A percentile compares a stretch with the other conserved stretches of the same genome.
These are phyloP conservation scores for Sympetrum striolatum DNA, from an alignment of 2,888 invertebrate genomes.

Conservation along the genomic window DNA sequence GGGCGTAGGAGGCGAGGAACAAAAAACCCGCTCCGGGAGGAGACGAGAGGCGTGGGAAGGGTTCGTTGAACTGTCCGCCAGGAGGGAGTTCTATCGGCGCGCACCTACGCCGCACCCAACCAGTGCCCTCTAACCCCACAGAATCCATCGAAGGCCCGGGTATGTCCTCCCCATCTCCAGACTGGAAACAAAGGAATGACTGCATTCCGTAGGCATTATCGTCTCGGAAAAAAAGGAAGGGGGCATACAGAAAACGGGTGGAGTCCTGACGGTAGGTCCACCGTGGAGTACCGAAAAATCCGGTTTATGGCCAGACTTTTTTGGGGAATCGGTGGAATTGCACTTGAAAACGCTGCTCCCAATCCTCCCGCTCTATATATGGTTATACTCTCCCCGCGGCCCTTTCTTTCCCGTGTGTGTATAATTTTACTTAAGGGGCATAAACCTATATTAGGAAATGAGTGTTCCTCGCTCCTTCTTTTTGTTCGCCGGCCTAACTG, in stretches of 20 bases:
- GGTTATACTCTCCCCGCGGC: neutral
- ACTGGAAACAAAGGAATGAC: neutral
- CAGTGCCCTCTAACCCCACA: neutral
- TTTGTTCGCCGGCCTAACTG: neutral
- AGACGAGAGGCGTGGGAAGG: neutral
- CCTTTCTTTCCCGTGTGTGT: neutral
- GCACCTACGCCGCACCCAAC: neutral
- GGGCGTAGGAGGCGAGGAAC: neutral
- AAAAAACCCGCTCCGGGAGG: neutral
- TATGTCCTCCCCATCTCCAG: neutral
- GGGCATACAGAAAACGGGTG: neutral
- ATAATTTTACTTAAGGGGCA: neutral
- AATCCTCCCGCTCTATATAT: neutral
- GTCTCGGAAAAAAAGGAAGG: neutral
- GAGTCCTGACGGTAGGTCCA: neutral
- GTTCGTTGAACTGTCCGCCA: slow-evolving; percentile 4
- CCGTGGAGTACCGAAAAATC: neutral
- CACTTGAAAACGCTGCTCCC: neutral
- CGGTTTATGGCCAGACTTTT: neutral
- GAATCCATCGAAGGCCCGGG: neutral
- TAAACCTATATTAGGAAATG: neutral
- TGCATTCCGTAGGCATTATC: slow-evolving; percentile 1
- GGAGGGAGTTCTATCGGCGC: neutral
- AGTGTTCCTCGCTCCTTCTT: neutral
- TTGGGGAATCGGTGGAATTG: neutral